These are phyloP conservation scores for Lasioglossum zephyrum DNA, from an alignment of 2,888 invertebrate species.

Conservation along the genomic window DNA sequence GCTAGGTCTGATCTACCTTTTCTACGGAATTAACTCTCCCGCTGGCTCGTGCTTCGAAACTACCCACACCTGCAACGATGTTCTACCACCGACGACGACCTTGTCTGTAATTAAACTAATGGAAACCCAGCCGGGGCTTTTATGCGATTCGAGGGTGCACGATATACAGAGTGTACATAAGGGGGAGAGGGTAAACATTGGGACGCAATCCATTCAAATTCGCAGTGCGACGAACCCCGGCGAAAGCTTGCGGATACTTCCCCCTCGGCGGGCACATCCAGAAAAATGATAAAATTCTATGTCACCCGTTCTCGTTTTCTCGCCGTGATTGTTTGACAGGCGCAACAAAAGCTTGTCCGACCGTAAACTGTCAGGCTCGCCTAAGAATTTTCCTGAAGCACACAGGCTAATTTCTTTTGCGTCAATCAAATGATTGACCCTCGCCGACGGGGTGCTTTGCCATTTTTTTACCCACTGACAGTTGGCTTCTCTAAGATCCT, in stretches of 20 bases:
- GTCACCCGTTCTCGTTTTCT: not conserved
- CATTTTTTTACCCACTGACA: not conserved
- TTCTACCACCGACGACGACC: slow-evolving; percentile 37
- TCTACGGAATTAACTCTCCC: slow-evolving; percentile 50
- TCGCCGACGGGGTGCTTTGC: not conserved
- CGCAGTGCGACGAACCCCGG: slow-evolving; percentile 35
- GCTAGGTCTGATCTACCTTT: slow-evolving; percentile 45
- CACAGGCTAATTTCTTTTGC: not conserved
- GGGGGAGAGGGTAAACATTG: slow-evolving; percentile 61
- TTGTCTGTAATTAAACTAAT: slow-evolving; percentile 80
- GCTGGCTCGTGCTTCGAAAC: slow-evolving; percentile 25
- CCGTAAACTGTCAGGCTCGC: not conserved
- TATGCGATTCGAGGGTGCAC: slow-evolving; percentile 53
- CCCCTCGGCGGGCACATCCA: slow-evolving; percentile 1
- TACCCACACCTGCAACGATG: slow-evolving; percentile 36
- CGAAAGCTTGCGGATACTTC: slow-evolving; percentile 48
- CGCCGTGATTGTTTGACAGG: no score
- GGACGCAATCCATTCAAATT: slow-evolving; percentile 69
- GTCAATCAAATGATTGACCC: not conserved
- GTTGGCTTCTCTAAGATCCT: not conserved
- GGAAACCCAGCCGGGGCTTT: slow-evolving; percentile 72
- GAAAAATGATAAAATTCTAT: slow-evolving; percentile 30
- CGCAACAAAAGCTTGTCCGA: slow-evolving; percentile 2
- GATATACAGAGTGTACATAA: slow-evolving; percentile 35
- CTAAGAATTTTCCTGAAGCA: not conserved